A percentile compares a stretch with the other conserved stretches of the same genome.
Evolutionary conservation across 1,140 invertebrate genomes (phyloP).

Genomic region (Bradynema listronoti): DNA sequence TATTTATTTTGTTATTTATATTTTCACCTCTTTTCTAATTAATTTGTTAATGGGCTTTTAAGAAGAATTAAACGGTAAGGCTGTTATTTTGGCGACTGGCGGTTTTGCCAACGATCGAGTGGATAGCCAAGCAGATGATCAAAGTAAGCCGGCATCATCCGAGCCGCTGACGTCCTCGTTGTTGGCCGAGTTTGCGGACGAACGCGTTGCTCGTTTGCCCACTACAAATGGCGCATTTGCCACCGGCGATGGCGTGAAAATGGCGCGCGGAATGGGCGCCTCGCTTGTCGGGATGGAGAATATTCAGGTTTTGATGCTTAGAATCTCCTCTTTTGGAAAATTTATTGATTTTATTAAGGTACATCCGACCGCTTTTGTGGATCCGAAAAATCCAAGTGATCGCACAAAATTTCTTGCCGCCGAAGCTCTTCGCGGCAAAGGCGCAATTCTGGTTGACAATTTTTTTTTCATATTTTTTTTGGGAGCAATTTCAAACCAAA

Average conservation of each 20-base stretch:
- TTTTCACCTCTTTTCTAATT: background rate
- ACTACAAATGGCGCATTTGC: constrained; percentile 59
- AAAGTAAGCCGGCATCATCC: no score
- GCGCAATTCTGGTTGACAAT: constrained; percentile 49
- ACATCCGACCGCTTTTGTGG: constrained; percentile 58
- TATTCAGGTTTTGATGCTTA: constrained; percentile 36
- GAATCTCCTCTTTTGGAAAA: background rate
- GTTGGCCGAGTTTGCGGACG: constrained; percentile 49
- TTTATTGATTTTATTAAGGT: constrained; percentile 14
- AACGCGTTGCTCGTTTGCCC: constrained; percentile 47
- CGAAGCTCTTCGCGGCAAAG: constrained; percentile 58
- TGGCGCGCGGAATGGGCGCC: constrained; percentile 52
- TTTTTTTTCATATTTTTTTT: constrained; percentile 1
- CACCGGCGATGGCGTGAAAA: constrained; percentile 58
- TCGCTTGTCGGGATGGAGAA: constrained; percentile 50
- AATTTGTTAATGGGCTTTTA: background rate
- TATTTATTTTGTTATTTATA: background rate
- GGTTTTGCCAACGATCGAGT: constrained; percentile 30
- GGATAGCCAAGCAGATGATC: no score
- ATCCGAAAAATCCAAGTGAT: constrained; percentile 52
- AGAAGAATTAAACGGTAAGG: constrained; percentile 41
- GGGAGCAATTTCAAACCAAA: background rate
- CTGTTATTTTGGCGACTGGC: constrained; percentile 57
- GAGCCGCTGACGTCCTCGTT: no score
- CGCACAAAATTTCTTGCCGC: constrained; percentile 58